These are phyloP conservation scores for Nettapus auritus DNA, from an alignment of 2,113 vertebrate genomes.

Conservation along the genomic window DNA sequence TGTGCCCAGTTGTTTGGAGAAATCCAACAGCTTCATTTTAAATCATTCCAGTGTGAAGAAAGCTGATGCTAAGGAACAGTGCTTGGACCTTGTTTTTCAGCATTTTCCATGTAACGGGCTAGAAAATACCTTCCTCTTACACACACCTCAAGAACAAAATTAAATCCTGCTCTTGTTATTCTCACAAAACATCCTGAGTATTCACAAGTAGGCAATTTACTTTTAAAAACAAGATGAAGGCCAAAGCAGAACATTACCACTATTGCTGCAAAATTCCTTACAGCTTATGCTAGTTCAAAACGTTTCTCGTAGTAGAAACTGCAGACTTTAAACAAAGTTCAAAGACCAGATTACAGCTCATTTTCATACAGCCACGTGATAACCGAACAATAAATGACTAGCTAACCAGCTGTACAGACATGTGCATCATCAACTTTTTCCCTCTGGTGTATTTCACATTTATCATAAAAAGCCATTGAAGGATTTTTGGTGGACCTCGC, in stretches of 20 bases:
- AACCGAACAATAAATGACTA: neutral
- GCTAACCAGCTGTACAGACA: neutral
- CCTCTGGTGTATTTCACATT: neutral
- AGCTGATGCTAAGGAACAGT: neutral
- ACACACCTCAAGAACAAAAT: neutral
- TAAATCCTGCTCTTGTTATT: neutral
- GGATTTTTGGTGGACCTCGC: neutral
- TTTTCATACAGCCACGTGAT: neutral
- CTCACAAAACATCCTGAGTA: neutral
- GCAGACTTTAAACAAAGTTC: neutral
- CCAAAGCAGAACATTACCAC: neutral
- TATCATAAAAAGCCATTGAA: neutral
- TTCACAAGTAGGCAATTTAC: neutral
- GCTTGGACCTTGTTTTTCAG: neutral
- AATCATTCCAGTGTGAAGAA: neutral
- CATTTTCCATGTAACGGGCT: neutral
- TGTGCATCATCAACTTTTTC: neutral
- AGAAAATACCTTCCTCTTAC: neutral
- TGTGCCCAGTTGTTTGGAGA: too few relatives aligned
- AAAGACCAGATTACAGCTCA: neutral
- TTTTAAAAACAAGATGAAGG: neutral
- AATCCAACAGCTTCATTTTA: too few relatives aligned
- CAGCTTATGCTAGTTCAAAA: neutral
- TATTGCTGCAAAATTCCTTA: neutral
- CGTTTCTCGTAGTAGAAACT: neutral